phyloP scores from a whole-genome alignment of 2,113 vertebrate genomes.

The Neotragus pygmaeus region DNA sequence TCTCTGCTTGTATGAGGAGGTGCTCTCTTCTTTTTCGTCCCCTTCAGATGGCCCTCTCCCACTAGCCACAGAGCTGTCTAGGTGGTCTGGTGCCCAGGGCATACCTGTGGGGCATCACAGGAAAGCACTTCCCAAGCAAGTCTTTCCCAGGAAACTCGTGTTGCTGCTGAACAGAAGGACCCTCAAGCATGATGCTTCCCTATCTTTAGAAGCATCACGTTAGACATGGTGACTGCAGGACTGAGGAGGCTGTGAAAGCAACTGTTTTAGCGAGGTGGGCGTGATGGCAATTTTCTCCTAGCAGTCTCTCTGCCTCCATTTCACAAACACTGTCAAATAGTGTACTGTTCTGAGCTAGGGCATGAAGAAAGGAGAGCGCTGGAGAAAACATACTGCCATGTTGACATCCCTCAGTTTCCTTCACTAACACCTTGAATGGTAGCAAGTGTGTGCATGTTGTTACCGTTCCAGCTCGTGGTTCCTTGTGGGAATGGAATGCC shows the following conservation, averaged over 20 bases:
- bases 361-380: neutral
- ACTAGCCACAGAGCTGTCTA: neutral
- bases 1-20: neutral
- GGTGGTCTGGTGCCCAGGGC: no score
- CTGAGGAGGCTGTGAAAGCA: neutral
- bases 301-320: neutral
- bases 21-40: neutral
- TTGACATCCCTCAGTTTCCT: neutral
- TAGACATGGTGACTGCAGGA: neutral
- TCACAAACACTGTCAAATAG: neutral
- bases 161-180: neutral
- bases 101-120: no score
- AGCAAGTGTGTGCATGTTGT: neutral
- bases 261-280: neutral
- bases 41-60: neutral
- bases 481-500: neutral
- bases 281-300: neutral
- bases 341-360: neutral
- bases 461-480: rapidly evolving
- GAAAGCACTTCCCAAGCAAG: no score
- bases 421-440: neutral
- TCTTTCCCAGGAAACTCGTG: neutral
- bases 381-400: neutral
- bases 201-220: neutral
- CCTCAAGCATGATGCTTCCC: neutral